Evolutionary conservation across 2,888 invertebrate species (phyloP).

Genomic region (Lasioglossum malachurum): DNA sequence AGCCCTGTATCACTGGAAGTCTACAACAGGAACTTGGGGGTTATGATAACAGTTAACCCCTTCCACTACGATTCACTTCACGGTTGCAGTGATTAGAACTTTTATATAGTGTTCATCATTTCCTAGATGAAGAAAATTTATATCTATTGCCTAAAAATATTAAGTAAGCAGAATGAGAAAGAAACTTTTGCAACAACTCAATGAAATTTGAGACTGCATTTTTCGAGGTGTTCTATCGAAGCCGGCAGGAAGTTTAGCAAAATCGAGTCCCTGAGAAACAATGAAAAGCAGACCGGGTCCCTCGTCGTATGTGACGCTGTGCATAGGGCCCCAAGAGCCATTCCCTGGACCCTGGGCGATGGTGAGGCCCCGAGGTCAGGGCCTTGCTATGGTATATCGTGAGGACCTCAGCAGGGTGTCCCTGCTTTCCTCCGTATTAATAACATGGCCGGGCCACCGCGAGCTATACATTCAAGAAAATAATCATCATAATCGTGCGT

Average conservation of each 20-base stretch:
- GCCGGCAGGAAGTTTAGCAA: not conserved
- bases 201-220: not conserved
- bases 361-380: conserved; percentile 73
- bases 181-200: not conserved
- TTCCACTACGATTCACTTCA: too few species aligned
- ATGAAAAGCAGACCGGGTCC: conserved; percentile 52
- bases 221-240: not conserved
- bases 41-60: not conserved
- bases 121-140: too few species aligned
- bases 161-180: not conserved
- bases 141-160: not conserved
- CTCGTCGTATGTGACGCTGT: conserved; percentile 57
- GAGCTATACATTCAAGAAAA: conserved; percentile 75
- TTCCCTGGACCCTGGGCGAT: conserved; percentile 59
- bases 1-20: too few species aligned
- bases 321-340: conserved; percentile 55
- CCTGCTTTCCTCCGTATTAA: conserved; percentile 77
- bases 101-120: too few species aligned
- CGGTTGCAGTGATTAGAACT: too few species aligned
- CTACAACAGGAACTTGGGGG: too few species aligned
- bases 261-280: conserved; percentile 48
- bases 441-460: conserved; percentile 73
- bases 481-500: conserved; percentile 78
- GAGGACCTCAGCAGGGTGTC: conserved; percentile 79
- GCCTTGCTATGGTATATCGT: conserved; percentile 77